A percentile compares a stretch with the other conserved stretches of the same genome.
These are phyloP conservation scores for Acanthoscelides obtectus DNA, from an alignment of 2,888 invertebrate species.

Conservation along the genomic window DNA sequence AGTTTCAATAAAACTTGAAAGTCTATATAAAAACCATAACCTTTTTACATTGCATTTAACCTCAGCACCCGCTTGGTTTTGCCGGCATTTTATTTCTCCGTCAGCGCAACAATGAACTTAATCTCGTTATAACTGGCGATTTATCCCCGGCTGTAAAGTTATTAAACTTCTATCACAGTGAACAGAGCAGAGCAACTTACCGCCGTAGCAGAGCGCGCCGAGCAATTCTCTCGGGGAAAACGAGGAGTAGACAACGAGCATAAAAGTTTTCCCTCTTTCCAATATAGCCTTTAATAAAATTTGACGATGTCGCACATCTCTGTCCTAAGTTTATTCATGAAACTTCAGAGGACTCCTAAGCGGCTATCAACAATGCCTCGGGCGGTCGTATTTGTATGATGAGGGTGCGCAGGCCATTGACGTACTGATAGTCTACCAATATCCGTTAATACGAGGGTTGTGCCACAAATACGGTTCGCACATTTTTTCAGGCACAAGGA, in stretches of 20 bases:
- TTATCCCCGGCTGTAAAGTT: not conserved
- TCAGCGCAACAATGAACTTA: not conserved
- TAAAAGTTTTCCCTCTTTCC: constrained; percentile 9
- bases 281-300: constrained; percentile 23
- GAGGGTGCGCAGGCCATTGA: not conserved
- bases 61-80: not conserved
- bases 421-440: too few relatives aligned
- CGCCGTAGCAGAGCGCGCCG: not conserved
- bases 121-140: not conserved
- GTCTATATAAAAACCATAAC: not conserved
- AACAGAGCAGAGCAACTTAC: not conserved
- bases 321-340: constrained; percentile 22
- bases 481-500: too few relatives aligned
- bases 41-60: not conserved
- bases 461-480: too few relatives aligned
- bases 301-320: constrained; percentile 22
- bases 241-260: not conserved
- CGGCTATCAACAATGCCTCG: constrained; percentile 12
- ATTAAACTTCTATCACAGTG: not conserved
- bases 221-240: not conserved
- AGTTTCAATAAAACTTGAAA: not conserved
- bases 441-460: too few relatives aligned
- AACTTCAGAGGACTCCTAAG: constrained; percentile 18
- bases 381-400: not conserved
- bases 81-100: not conserved